Conservation (phyloP, 1,140 invertebrate species). For the Artemia franciscana region DNA sequence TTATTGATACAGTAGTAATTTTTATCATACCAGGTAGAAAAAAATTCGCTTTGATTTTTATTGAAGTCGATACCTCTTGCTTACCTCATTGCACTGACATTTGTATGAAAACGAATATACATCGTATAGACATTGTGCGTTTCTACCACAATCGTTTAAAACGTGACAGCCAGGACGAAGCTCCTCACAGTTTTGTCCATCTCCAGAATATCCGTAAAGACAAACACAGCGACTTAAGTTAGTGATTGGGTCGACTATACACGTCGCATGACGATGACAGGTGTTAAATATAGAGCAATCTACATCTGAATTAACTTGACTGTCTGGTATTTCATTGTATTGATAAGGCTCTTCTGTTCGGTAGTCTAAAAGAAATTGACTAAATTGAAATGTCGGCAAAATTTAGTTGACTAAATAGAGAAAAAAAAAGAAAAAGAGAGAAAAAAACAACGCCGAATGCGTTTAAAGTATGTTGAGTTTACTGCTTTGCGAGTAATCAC, state of each 20-base stretch:
- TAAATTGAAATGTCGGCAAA: too few species aligned
- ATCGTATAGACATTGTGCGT: conserved; percentile 56
- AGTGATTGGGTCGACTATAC: conserved; percentile 33
- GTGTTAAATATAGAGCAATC: conserved; percentile 44
- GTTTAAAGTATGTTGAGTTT: too few species aligned
- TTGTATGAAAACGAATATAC: conserved; percentile 23
- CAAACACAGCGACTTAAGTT: conserved; percentile 46
- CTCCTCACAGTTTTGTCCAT: conserved; percentile 36
- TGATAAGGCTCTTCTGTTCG: background rate
- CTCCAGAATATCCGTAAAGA: conserved; percentile 47
- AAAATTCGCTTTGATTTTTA: too few species aligned
- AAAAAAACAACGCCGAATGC: too few species aligned
- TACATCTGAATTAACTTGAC: conserved; percentile 17
- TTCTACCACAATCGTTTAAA: conserved; percentile 50
- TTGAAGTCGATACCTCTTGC: too few species aligned
- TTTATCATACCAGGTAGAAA: too few species aligned
- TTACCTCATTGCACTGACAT: conserved; percentile 28
- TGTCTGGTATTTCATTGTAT: too few species aligned
- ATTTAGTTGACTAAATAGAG: too few species aligned
- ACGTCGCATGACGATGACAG: conserved; percentile 49
- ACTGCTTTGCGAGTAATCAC: too few species aligned
- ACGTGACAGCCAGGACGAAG: conserved; percentile 44
- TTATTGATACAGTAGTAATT: too few species aligned
- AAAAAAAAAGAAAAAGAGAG: too few species aligned
- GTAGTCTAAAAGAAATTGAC: too few species aligned